Conservation (phyloP, 2,888 invertebrate genomes). For the Pycnomerus fuliginosus region DNA sequence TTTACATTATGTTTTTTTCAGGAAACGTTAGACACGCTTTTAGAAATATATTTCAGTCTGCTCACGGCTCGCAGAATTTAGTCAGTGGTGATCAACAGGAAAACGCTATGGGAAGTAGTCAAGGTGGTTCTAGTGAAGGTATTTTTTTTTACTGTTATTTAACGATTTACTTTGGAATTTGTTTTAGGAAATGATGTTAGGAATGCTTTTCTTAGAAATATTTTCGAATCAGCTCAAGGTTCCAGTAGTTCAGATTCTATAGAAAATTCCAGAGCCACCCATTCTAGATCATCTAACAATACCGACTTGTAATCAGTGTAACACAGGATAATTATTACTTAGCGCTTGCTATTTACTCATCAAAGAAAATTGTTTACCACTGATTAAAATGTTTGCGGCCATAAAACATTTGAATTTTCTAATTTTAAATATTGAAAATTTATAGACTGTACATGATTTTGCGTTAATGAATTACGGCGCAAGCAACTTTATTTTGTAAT, state of each 20-base stretch:
- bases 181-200: constrained; percentile 13
- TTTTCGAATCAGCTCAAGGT: constrained; percentile 24
- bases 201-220: constrained; percentile 16
- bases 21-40: no score
- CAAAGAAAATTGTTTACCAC: constrained; percentile 7
- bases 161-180: constrained; percentile 2
- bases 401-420: constrained; percentile 11
- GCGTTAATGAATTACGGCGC: constrained; percentile 11
- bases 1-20: no score
- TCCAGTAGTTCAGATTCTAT: constrained; percentile 29
- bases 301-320: constrained; percentile 33
- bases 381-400: constrained; percentile 7
- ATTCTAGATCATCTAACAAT: constrained; percentile 28
- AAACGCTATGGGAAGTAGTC: constrained; percentile 4
- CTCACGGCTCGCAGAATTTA: no score
- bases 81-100: neutral
- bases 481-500: constrained; percentile 6
- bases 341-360: constrained; percentile 5
- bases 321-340: constrained; percentile 16
- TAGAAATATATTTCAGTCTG: no score
- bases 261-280: constrained; percentile 30
- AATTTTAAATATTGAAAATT: constrained; percentile 11
- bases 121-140: constrained; percentile 12
- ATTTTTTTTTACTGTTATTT: constrained; percentile 3
- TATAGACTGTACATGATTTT: constrained; percentile 12